phyloP scores from a whole-genome alignment of 2,888 invertebrate species.

The Diarsia rubi region DNA sequence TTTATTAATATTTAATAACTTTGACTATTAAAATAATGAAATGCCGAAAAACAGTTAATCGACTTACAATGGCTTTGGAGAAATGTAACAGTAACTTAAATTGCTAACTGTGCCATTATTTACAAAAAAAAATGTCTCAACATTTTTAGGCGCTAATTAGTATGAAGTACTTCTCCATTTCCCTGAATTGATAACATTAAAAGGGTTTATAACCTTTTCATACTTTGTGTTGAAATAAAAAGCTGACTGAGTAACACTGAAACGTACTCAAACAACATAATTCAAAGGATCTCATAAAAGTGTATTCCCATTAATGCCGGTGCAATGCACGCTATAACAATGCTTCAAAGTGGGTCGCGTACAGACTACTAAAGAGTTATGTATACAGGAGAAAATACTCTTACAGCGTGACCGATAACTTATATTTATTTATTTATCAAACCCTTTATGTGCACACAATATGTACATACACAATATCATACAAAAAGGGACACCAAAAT shows the following conservation, averaged over 20 bases:
- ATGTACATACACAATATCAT: neutral
- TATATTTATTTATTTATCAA: neutral
- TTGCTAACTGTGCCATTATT: too few species aligned
- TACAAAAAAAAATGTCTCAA: neutral
- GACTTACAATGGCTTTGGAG: neutral
- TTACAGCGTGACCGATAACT: neutral
- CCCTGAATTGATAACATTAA: constrained; percentile 34
- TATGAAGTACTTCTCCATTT: neutral
- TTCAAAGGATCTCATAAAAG: constrained; percentile 54
- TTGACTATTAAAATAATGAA: neutral
- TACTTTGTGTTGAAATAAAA: constrained; percentile 45
- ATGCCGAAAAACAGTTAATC: neutral
- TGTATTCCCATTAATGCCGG: constrained; percentile 65
- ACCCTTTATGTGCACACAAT: neutral
- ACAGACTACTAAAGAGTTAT: constrained; percentile 23
- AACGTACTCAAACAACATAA: constrained; percentile 57
- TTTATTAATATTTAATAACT: neutral
- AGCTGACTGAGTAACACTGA: constrained; percentile 37
- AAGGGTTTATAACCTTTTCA: constrained; percentile 37
- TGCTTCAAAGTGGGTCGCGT: constrained; percentile 65
- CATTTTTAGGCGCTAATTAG: constrained; percentile 3
- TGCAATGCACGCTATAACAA: constrained; percentile 71
- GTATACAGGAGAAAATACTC: neutral
- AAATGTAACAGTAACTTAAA: neutral
- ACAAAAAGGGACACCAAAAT: neutral